phyloP scores from a whole-genome alignment of 1,140 invertebrate genomes.

The Globodera ellingtonae region DNA sequence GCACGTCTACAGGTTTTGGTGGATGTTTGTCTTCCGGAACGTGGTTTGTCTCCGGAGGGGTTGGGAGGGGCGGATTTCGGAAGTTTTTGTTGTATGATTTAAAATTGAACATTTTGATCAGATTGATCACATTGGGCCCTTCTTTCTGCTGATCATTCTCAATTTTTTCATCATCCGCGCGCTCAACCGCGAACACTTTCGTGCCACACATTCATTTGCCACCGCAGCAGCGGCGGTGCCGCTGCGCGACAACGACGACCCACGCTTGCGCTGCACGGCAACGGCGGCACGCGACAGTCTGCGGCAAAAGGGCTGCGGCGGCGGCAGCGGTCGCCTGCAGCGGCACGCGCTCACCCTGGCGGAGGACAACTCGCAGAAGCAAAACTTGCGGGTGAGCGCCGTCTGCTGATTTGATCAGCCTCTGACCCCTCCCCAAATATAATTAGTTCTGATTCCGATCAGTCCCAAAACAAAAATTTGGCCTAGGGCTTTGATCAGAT shows the following conservation, averaged over 20 bases:
- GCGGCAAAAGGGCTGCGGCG: background rate
- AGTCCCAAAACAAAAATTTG: too few relatives aligned
- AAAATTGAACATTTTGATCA: background rate
- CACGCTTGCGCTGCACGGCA: background rate
- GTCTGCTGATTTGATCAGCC: too few relatives aligned
- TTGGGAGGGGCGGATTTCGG: too few relatives aligned
- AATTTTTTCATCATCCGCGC: conserved; percentile 59
- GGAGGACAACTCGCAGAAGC: conserved; percentile 44
- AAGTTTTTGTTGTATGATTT: too few relatives aligned
- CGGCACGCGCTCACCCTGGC: conserved; percentile 13
- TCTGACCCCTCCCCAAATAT: background rate
- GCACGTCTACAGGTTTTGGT: conserved; percentile 53
- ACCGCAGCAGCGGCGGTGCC: background rate
- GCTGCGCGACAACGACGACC: background rate
- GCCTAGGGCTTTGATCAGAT: too few relatives aligned
- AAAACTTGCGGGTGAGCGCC: conserved; percentile 45
- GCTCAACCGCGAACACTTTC: conserved; percentile 51
- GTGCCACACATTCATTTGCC: conserved; percentile 16
- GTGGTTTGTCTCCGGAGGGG: conserved; percentile 13
- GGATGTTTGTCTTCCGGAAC: conserved; percentile 61
- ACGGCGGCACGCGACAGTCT: background rate
- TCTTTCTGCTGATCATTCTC: conserved; percentile 56
- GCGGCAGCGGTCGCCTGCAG: conserved; percentile 12
- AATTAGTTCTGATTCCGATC: background rate
- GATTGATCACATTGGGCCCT: conserved; percentile 46